phyloP scores from a whole-genome alignment of 1,140 invertebrate species.

The Wiebesia pumilae region DNA sequence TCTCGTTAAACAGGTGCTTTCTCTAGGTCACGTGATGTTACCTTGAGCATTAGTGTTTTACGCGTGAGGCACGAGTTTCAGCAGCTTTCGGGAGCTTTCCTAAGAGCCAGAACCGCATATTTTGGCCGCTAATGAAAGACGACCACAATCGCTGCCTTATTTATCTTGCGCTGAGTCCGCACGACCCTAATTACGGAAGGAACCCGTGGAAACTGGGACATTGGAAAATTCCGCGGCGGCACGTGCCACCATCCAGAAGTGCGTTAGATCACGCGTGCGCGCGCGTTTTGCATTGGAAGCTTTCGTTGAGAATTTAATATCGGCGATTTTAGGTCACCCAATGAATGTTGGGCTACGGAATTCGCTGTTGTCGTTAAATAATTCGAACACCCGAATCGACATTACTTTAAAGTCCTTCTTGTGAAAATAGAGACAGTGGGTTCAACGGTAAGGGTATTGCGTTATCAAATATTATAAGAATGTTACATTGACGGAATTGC shows the following conservation, averaged over 20 bases:
- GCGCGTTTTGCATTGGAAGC: neutral
- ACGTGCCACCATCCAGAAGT: neutral
- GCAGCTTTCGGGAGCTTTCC: neutral
- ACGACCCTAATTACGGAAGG: neutral
- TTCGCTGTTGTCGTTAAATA: neutral
- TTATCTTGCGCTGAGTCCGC: neutral
- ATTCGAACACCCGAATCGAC: neutral
- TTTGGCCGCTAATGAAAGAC: neutral
- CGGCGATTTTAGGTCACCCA: neutral
- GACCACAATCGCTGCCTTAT: neutral
- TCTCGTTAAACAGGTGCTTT: neutral
- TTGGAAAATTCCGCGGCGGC: neutral
- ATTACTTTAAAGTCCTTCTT: neutral
- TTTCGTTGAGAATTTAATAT: constrained; percentile 3
- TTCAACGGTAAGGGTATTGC: neutral
- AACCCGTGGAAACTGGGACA: neutral
- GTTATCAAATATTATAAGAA: neutral
- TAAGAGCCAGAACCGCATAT: neutral
- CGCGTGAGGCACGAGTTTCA: neutral
- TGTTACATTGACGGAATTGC: neutral
- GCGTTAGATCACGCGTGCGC: neutral
- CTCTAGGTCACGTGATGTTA: too few species aligned
- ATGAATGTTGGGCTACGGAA: neutral
- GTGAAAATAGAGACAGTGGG: neutral
- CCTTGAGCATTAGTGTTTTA: too few species aligned